phyloP scores from a whole-genome alignment of 2,113 vertebrate genomes.

The Hyaena hyaena region DNA sequence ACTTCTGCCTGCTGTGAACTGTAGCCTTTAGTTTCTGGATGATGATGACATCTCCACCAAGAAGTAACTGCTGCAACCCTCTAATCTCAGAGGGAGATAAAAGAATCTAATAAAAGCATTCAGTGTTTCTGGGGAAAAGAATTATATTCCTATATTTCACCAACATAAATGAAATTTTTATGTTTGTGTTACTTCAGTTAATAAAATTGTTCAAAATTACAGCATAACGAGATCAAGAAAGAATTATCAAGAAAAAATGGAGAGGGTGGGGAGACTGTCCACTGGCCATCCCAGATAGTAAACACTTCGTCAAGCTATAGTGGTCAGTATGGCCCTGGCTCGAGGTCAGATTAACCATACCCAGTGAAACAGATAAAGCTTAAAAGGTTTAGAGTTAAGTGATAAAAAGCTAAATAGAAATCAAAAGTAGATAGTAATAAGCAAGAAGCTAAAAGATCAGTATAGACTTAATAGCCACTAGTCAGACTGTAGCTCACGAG shows the following conservation, averaged over 20 bases:
- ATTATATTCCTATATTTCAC: background rate
- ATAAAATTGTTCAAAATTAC: background rate
- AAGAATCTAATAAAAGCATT: slow-evolving; percentile 86
- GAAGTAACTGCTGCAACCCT: slow-evolving; percentile 79
- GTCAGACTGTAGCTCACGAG: background rate
- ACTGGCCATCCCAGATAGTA: background rate
- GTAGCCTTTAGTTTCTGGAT: slow-evolving; percentile 85
- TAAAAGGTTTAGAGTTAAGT: background rate
- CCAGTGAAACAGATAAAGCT: background rate
- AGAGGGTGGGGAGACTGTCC: background rate
- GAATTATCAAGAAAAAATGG: background rate
- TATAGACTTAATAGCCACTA: background rate
- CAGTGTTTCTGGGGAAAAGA: slow-evolving; percentile 67
- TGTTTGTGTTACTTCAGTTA: background rate
- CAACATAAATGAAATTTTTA: background rate
- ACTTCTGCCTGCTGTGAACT: background rate
- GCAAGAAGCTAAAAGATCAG: background rate
- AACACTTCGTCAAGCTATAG: background rate
- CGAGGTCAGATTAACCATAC: background rate
- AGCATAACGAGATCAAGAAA: background rate
- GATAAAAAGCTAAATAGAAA: background rate
- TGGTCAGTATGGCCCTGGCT: background rate
- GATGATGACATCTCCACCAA: slow-evolving; percentile 82
- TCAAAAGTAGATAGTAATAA: background rate
- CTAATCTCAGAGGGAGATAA: slow-evolving; percentile 81